Percentiles rank a stretch among this genome's conserved stretches.
Conservation (phyloP, 64 coral and sea anemone genomes). For the Pocillopora verrucosa region DNA sequence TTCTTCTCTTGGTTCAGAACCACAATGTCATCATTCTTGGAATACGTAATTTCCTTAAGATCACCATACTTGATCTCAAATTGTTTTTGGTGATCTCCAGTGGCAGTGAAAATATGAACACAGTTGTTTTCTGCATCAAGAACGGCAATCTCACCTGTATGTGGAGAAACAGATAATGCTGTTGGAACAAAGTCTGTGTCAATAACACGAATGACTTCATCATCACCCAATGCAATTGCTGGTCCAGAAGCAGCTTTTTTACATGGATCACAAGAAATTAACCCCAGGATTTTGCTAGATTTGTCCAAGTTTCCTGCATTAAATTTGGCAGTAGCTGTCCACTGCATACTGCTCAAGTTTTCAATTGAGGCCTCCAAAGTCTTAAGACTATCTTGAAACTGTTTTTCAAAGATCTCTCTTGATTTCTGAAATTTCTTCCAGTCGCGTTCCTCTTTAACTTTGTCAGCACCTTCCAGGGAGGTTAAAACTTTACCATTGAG, state of each 20-base stretch:
- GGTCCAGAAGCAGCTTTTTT: background rate
- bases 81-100: slow-evolving; percentile 22
- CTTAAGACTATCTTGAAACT: background rate
- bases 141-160: slow-evolving; percentile 26
- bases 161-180: background rate
- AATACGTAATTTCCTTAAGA: slow-evolving; percentile 17
- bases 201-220: slow-evolving; percentile 16
- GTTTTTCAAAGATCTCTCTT: slow-evolving; percentile 6
- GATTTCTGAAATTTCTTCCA: slow-evolving; percentile 6
- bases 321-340: background rate
- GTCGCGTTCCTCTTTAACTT: background rate
- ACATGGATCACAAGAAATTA: background rate
- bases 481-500: background rate
- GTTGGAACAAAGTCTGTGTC: slow-evolving; percentile 24
- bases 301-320: background rate
- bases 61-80: slow-evolving; percentile 11
- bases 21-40: slow-evolving; percentile 20
- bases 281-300: slow-evolving; percentile 22
- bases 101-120: slow-evolving; percentile 23
- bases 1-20: slow-evolving; percentile 30
- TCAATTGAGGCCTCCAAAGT: background rate
- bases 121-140: slow-evolving; percentile 30
- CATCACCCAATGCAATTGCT: background rate
- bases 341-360: background rate
- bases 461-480: background rate